These are phyloP conservation scores for Thymelicus lineola DNA, from an alignment of 2,888 invertebrate genomes.

Conservation along the genomic window DNA sequence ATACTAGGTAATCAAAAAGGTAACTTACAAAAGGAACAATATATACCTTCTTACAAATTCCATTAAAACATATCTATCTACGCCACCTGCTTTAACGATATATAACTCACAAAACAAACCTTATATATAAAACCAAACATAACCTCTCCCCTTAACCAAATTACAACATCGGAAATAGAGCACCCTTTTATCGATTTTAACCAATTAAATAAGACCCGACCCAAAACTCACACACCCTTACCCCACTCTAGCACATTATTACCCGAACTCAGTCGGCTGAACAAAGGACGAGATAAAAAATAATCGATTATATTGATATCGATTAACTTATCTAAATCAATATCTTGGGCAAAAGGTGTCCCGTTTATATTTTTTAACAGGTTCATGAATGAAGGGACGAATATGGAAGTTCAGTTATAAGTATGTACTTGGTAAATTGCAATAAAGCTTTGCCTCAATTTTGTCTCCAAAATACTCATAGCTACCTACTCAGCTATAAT, in stretches of 20 bases:
- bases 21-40: not conserved
- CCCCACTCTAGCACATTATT: conserved; percentile 60
- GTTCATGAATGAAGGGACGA: too few species aligned
- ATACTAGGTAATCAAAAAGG: not conserved
- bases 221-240: conserved; percentile 49
- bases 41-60: too few species aligned
- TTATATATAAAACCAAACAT: conserved; percentile 26
- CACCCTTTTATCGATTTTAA: conserved; percentile 30
- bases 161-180: conserved; percentile 11
- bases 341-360: conserved; percentile 57
- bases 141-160: conserved; percentile 27
- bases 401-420: too few species aligned
- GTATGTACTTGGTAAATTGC: too few species aligned
- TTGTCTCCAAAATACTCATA: too few species aligned
- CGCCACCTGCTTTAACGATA: not conserved
- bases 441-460: too few species aligned
- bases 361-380: conserved; percentile 17
- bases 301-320: conserved; percentile 58
- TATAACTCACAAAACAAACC: not conserved
- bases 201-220: conserved; percentile 52
- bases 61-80: too few species aligned
- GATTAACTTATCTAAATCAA: conserved; percentile 77
- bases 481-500: too few species aligned
- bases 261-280: conserved; percentile 52
- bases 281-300: conserved; percentile 52